phyloP scores from a whole-genome alignment of 2,797 vertebrate genomes.

The Malacoraja senta region DNA sequence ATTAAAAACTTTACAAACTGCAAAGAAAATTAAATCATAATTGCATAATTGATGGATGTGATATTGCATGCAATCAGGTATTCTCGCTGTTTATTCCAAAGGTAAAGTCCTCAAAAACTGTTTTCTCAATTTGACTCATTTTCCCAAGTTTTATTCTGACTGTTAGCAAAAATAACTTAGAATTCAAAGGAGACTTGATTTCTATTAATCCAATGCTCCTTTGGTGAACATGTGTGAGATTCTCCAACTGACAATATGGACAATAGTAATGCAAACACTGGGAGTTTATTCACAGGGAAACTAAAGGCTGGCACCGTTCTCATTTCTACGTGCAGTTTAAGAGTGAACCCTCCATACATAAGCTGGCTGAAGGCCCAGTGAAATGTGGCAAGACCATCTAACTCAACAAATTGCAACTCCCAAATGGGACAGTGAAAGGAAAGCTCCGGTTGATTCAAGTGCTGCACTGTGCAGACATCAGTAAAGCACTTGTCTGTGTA shows the following conservation, averaged over 20 bases:
- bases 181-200: constrained; percentile 12
- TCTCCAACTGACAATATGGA: too few species aligned
- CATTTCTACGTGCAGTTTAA: not conserved
- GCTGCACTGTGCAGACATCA: not conserved
- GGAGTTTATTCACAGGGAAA: not conserved
- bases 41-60: not conserved
- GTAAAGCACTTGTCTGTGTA: not conserved
- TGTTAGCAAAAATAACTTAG: not conserved
- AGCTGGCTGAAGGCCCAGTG: not conserved
- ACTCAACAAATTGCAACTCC: not conserved
- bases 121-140: not conserved
- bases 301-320: not conserved
- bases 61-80: not conserved
- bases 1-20: not conserved
- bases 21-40: not conserved
- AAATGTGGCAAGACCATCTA: not conserved
- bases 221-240: not conserved
- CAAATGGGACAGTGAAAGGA: not conserved
- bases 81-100: too few species aligned
- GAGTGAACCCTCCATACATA: not conserved
- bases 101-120: not conserved
- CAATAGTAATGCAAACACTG: not conserved
- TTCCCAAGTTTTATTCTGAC: not conserved
- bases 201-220: not conserved
- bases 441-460: not conserved